These are phyloP conservation scores for Belonocnema kinseyi DNA, from an alignment of 1,140 invertebrate species.

Conservation along the genomic window DNA sequence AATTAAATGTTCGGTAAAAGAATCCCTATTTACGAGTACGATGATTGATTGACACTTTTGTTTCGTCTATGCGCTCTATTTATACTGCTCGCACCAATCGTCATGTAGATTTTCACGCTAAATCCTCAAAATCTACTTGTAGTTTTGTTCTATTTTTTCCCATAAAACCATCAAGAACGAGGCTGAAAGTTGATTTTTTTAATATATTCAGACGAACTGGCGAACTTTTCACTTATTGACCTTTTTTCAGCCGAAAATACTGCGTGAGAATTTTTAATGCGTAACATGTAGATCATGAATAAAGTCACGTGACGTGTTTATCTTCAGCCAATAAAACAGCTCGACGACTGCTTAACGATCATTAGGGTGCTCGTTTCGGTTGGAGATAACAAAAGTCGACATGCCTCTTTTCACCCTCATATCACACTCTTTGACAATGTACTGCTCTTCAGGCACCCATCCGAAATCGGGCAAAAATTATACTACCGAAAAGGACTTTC, in stretches of 20 bases:
- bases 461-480: background rate
- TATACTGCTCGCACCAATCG: background rate
- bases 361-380: constrained; percentile 6
- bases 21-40: constrained; percentile 25
- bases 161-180: background rate
- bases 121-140: background rate
- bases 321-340: constrained; percentile 4
- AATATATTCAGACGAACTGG: background rate
- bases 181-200: background rate
- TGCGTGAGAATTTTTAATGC: constrained; percentile 22
- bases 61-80: background rate
- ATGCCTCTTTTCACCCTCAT: background rate
- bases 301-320: constrained; percentile 27
- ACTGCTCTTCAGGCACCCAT: constrained; percentile 10
- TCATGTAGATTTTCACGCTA: background rate
- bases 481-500: background rate
- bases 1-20: constrained; percentile 24
- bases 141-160: background rate
- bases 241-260: background rate
- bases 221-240: constrained; percentile 14
- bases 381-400: background rate
- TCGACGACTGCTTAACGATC: background rate
- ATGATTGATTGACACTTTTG: constrained; percentile 31
- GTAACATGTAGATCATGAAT: constrained; percentile 1
- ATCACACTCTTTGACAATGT: constrained; percentile 12